Conservation (phyloP, 2,888 invertebrate species). For the Brachypalpus laphriformis region DNA sequence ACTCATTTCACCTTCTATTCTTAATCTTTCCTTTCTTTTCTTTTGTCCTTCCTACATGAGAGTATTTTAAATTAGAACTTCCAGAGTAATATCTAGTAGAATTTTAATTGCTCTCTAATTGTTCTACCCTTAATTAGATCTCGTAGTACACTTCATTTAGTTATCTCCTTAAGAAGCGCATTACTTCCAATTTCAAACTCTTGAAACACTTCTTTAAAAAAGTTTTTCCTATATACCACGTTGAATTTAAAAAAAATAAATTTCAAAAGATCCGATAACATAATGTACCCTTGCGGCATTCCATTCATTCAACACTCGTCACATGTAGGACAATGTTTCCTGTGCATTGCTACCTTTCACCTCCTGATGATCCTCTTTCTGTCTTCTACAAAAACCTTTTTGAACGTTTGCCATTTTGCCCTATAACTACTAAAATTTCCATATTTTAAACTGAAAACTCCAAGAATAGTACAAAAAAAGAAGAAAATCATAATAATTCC, state of each 20-base stretch:
- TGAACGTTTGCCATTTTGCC: conserved; percentile 15
- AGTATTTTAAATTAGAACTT: too few species aligned
- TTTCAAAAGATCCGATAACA: not conserved
- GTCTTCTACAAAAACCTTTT: not conserved
- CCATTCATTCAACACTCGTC: not conserved
- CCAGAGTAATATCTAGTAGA: too few species aligned
- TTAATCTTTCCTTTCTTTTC: too few species aligned
- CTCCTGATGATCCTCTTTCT: not conserved
- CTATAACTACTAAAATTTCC: conserved; percentile 10
- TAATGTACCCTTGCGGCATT: not conserved
- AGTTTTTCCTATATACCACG: too few species aligned
- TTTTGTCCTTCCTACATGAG: too few species aligned
- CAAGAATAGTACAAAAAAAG: not conserved
- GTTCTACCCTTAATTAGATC: too few species aligned
- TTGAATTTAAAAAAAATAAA: not conserved
- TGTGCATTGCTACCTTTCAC: not conserved
- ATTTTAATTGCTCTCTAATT: too few species aligned
- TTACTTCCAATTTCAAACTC: too few species aligned
- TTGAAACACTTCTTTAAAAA: not conserved
- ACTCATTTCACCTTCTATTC: too few species aligned
- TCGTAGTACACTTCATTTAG: not conserved
- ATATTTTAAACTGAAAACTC: conserved; percentile 3
- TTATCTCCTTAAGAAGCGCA: too few species aligned
- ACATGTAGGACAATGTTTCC: not conserved
- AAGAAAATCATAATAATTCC: conserved; percentile 46